Percentiles rank a stretch among this genome's conserved stretches.
phyloP scores from a whole-genome alignment of 2,113 vertebrate species.

The Rhinoderma darwinii region DNA sequence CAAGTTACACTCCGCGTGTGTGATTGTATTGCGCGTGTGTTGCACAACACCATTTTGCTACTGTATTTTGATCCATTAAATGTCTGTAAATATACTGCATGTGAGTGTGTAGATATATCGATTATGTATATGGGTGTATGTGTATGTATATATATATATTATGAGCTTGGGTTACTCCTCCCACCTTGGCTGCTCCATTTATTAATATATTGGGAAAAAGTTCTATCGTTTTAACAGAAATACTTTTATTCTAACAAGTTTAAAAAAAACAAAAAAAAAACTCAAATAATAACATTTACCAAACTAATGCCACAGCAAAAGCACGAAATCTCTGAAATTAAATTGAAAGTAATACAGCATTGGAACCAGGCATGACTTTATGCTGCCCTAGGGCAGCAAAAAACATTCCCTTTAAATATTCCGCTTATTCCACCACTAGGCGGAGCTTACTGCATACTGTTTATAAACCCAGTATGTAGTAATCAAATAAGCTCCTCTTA shows the following conservation, averaged over 20 bases:
- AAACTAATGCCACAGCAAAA: no score
- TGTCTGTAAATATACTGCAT: not conserved
- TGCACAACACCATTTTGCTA: not conserved
- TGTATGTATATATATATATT: not conserved
- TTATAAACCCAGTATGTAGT: no score
- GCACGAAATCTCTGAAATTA: no score
- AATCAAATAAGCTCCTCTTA: no score
- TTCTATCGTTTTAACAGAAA: not conserved
- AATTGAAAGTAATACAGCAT: no score
- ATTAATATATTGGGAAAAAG: not conserved
- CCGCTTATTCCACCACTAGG: no score
- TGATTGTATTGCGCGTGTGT: not conserved
- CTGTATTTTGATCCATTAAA: not conserved
- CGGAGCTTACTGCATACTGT: no score
- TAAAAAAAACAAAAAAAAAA: not conserved
- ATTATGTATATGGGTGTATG: no score
- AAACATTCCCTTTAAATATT: no score
- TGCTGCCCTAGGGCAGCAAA: no score
- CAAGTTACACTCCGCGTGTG: constrained; percentile 21
- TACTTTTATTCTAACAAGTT: not conserved
- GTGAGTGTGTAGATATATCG: no score
- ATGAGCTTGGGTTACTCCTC: not conserved
- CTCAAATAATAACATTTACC: not conserved
- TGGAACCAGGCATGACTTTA: no score
- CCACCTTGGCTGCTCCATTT: not conserved